Evolutionary conservation across 1,140 invertebrate species (phyloP), one percentile per base, ranked within the genome.

Genomic region (Nixonia krombeini): DNA sequence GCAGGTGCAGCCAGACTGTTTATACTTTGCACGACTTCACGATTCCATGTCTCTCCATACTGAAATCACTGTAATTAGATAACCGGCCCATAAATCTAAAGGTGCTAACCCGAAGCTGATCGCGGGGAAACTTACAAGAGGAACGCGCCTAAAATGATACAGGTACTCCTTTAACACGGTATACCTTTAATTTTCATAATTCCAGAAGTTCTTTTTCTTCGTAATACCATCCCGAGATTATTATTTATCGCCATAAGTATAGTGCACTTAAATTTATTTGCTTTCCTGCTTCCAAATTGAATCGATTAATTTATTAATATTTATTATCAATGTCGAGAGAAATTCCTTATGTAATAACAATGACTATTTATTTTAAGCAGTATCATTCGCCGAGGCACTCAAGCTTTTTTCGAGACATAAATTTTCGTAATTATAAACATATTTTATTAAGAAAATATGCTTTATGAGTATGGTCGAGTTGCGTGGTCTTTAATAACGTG

Each of bases 61-160:
- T 10, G 44, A 42, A 51, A 57, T 64, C 40, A 64, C 47, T 46
- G 41, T 57, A 56, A 64, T 64, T 56, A 64, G 46, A 56, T 51
- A 51, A 56, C 37, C 40, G 40, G 46, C 28, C 16, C 38, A 51
- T 59, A 61, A 61, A 61, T 46, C 49, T 52, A 35, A 33, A 41
- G 26, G 40, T 10, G 46, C 31, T 42, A 52, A 59, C 44, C 33
- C 40, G 49, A 33, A 31, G 29, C 10, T 23, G 47, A 59, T 61
- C 57, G 41, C 49, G 42, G 41, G 25, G 28, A 61, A 61, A 52
- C 31, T 46, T 35, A 47, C 49, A 33, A 17, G 33, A 21, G 29
- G 38, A 46, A 47, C 44, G 17, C 31, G n/a, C 21, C 40, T 25
- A 25, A 42, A 42, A 42, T 42, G 40, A 42, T 42, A 17, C 12